These are phyloP conservation scores for Chrysolophus pictus DNA, from an alignment of 2,797 vertebrate genomes.

Conservation along the genomic window DNA sequence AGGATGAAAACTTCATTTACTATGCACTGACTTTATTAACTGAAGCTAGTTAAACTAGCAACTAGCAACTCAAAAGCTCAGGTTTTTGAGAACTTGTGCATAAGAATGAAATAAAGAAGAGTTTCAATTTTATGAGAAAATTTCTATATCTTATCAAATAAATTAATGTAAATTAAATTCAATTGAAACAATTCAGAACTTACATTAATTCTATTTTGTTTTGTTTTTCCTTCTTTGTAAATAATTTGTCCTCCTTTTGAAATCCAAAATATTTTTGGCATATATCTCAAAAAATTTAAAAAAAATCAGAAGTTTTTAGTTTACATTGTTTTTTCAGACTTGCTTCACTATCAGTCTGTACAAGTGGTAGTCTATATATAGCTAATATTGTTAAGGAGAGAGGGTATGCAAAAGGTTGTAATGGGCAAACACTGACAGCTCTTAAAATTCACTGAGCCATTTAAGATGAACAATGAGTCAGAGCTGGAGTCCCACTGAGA, in stretches of 20 bases:
- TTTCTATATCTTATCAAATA: neutral
- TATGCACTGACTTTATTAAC: neutral
- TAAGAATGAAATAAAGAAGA: neutral
- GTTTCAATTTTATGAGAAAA: neutral
- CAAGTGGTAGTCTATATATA: neutral
- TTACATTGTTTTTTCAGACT: neutral
- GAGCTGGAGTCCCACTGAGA: constrained; percentile 40
- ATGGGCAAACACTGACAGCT: neutral
- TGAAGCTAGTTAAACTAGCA: neutral
- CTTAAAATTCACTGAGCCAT: neutral
- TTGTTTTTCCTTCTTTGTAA: neutral
- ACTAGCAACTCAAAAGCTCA: neutral
- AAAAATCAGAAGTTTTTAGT: neutral
- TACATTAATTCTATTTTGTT: accelerated
- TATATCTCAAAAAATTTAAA: neutral
- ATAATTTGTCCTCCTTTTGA: neutral
- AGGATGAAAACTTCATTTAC: neutral
- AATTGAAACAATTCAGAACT: neutral
- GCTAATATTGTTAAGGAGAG: neutral
- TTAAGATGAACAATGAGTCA: constrained; percentile 70
- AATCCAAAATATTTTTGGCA: accelerated
- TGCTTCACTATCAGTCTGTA: accelerated
- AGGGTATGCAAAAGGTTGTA: neutral
- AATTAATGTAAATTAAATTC: neutral
- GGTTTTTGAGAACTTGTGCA: neutral